Conservation (phyloP, 2,113 vertebrate genomes). For the Ia io region DNA sequence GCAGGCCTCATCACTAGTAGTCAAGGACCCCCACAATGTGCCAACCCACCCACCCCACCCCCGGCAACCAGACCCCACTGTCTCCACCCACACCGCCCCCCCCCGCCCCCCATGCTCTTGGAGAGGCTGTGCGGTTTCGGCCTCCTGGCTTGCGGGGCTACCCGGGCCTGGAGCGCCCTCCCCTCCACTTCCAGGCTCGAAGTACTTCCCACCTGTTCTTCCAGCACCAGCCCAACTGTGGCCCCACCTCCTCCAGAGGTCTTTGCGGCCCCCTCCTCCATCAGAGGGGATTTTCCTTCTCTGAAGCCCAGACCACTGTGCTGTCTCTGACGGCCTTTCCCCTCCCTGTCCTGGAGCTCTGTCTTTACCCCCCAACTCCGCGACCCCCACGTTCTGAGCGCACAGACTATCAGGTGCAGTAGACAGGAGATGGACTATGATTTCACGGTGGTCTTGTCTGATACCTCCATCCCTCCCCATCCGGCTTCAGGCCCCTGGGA, state of each 20-base stretch:
- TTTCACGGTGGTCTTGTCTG: neutral
- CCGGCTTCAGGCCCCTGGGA: neutral
- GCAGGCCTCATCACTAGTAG: neutral
- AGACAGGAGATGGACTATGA: neutral
- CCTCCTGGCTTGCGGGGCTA: accelerated
- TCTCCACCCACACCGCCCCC: accelerated
- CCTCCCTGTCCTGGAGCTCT: neutral
- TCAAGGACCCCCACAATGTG: neutral
- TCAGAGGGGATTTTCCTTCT: neutral
- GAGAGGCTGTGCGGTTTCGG: neutral
- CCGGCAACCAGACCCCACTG: accelerated
- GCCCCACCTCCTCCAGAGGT: neutral
- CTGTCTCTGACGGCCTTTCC: neutral
- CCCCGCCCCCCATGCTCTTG: accelerated
- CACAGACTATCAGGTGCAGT: accelerated
- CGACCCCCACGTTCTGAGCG: neutral
- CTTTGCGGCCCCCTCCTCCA: neutral
- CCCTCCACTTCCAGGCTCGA: neutral
- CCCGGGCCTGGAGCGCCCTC: neutral
- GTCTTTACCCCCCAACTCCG: neutral
- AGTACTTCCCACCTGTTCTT: neutral
- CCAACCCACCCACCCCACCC: neutral
- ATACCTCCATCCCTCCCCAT: neutral
- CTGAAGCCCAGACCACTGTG: too few relatives aligned
- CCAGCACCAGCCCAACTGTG: neutral